These are phyloP conservation scores for Alitta virens DNA, from an alignment of 2,888 invertebrate genomes.

Conservation along the genomic window DNA sequence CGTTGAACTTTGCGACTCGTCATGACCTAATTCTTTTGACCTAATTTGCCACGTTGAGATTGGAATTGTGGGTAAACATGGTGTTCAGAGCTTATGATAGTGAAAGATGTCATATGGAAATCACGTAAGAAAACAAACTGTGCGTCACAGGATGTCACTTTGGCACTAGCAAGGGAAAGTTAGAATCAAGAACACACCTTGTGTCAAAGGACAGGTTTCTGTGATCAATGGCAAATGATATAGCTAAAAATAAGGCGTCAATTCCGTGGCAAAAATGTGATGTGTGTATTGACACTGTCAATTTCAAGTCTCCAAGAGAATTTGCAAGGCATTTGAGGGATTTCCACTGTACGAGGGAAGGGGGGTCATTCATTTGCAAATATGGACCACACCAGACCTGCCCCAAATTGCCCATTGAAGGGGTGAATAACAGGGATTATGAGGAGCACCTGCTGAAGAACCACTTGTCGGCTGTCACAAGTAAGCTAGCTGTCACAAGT, in stretches of 20 bases:
- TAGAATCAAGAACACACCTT: too few relatives aligned
- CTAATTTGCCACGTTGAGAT: conserved; percentile 20
- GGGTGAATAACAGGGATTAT: conserved; percentile 83
- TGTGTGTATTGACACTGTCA: conserved; percentile 32
- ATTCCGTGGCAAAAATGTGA: conserved; percentile 41
- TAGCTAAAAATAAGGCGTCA: not conserved
- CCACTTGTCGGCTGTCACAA: conserved; percentile 51
- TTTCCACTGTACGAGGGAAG: conserved; percentile 79
- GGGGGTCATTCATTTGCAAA: conserved; percentile 81
- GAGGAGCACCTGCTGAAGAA: conserved; percentile 78
- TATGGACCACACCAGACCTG: conserved; percentile 87
- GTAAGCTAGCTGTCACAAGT: too few relatives aligned
- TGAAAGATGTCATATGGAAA: too few relatives aligned
- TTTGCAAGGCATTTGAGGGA: conserved; percentile 73
- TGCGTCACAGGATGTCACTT: too few relatives aligned
- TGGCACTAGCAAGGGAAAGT: too few relatives aligned
- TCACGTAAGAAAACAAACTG: too few relatives aligned
- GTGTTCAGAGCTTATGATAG: not conserved
- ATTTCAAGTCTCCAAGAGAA: conserved; percentile 50
- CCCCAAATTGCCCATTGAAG: conserved; percentile 82
- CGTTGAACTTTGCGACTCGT: not conserved
- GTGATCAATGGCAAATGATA: too few relatives aligned
- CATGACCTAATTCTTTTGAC: conserved; percentile 15
- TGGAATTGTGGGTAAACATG: conserved; percentile 12
- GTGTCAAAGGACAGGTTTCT: too few relatives aligned